A percentile compares a stretch with the other conserved stretches of the same genome.
Evolutionary conservation across 2,888 invertebrate species (phyloP).

Genomic region (Oeneis ivallda): DNA sequence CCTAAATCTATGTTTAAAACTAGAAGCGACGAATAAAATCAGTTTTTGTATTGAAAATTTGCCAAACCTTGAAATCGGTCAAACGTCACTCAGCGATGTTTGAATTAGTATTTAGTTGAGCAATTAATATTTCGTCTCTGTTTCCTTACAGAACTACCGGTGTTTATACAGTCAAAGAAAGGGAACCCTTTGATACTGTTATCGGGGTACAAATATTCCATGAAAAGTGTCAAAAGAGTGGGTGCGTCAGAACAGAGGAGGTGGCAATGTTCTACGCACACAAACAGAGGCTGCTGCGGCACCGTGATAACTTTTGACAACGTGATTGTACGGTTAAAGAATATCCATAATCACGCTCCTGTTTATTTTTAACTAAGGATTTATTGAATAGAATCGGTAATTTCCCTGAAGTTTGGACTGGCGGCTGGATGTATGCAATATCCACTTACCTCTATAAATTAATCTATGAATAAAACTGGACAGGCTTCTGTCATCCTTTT

Average conservation of each 20-base stretch:
- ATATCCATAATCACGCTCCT: slow-evolving; percentile 44
- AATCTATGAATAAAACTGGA: too few relatives aligned
- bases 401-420: too few relatives aligned
- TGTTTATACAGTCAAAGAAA: slow-evolving; percentile 39
- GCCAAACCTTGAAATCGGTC: too few relatives aligned
- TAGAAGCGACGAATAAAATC: too few relatives aligned
- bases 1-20: too few relatives aligned
- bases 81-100: too few relatives aligned
- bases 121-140: slow-evolving; percentile 24
- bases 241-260: slow-evolving; percentile 35
- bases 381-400: neutral
- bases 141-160: slow-evolving; percentile 33
- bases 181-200: slow-evolving; percentile 43
- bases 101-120: too few relatives aligned
- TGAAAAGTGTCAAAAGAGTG: slow-evolving; percentile 37
- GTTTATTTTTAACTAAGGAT: slow-evolving; percentile 16
- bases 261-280: slow-evolving; percentile 53
- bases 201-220: slow-evolving; percentile 45
- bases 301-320: slow-evolving; percentile 45
- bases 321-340: slow-evolving; percentile 43
- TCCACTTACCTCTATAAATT: too few relatives aligned
- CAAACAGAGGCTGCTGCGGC: slow-evolving; percentile 47
- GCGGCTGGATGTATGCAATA: too few relatives aligned
- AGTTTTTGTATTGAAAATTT: too few relatives aligned
- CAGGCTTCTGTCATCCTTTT: too few relatives aligned